Percentiles rank a stretch among this genome's conserved stretches.
phyloP scores from a whole-genome alignment of 2,113 vertebrate genomes.

The Acinonyx jubatus region DNA sequence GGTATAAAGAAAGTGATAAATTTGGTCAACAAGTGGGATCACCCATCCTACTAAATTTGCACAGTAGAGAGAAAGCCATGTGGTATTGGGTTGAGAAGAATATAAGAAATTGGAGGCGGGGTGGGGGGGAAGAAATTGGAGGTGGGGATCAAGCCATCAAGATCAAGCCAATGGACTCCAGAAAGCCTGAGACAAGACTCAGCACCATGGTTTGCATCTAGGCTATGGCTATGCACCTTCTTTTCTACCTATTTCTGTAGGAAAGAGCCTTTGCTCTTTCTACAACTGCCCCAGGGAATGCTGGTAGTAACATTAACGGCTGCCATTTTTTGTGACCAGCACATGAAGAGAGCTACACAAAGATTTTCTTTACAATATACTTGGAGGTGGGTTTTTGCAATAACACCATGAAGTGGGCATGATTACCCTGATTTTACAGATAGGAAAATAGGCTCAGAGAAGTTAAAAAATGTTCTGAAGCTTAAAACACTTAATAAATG shows the following conservation, averaged over 20 bases:
- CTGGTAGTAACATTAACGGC: background rate
- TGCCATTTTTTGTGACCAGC: background rate
- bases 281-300: background rate
- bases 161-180: background rate
- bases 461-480: background rate
- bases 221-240: background rate
- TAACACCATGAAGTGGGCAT: background rate
- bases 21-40: background rate
- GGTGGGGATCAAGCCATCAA: background rate
- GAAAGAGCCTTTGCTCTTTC: background rate
- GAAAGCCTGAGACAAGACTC: background rate
- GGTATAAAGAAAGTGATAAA: background rate
- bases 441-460: background rate
- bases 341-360: background rate
- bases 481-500: background rate
- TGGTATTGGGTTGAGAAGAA: background rate
- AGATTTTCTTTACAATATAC: background rate
- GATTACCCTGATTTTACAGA: constrained; percentile 13
- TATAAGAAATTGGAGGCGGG: background rate
- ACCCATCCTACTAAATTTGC: background rate
- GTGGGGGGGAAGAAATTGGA: background rate
- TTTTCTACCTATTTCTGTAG: background rate
- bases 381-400: constrained; percentile 12
- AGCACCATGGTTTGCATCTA: background rate
- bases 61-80: background rate